Base-by-base conservation (phyloP, 2,888 invertebrate species). In the Orthosia gothica region DNA sequence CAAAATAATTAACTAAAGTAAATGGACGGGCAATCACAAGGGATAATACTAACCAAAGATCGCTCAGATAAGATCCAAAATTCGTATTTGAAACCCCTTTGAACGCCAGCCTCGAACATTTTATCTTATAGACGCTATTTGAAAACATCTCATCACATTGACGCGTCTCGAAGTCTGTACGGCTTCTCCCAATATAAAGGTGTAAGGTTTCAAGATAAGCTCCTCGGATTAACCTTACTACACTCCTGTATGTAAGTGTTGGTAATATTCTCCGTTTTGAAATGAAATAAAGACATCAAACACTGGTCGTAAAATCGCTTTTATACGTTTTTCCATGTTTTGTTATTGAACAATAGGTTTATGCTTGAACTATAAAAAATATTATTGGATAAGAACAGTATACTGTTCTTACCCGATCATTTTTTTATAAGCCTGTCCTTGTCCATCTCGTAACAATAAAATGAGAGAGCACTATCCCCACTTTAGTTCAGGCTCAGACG, bases 171-270 rank as follows among this genome's bases (percentile, higher is more conserved):
- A 32, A 57, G 49, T 66, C 70, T 26, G 5, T 71, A 79, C 2
- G 79, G 83, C 83, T 83, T 79, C 79, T 55, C 49, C 45, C 49
- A 68, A 76, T 82, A 67, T 23, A 76, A 76, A 71, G 54, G 65
- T 63, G 26, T 83, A 70, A 58, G 79, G 79, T 79, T 79, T 79
- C 79, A 15, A 67, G 65, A 66, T 83, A 50, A 83, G 66, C 83
- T 54, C 47, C 18, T 79, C 15, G 62, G 58, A 79, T 79, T 66
- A 79, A 66, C 79, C 50, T 67, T n/a, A 26, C 62, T 47, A 15
- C 78, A 76, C 32, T 62, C 40, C 66, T 26, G 50, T 77, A 65
- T 62, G 55, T 55, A 55, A 55, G 76, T 61, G 80, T 79, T 50
- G 47, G 52, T 62, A n/a, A n/a, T 47, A 32, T 62, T 52, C 32